These are phyloP conservation scores for Neoaliturus tenellus DNA, from an alignment of 2,888 invertebrate genomes.

Conservation along the genomic window DNA sequence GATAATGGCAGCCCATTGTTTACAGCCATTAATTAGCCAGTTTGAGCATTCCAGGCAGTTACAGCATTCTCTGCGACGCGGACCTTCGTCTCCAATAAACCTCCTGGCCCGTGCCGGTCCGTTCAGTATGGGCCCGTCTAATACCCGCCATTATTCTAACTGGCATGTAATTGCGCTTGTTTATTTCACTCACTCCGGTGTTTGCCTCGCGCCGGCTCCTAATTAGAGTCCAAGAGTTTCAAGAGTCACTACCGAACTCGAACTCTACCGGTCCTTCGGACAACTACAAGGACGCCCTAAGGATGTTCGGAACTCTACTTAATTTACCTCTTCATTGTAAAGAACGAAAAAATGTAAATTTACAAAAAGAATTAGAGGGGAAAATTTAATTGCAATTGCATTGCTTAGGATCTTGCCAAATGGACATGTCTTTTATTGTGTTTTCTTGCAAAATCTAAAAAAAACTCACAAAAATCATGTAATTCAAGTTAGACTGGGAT, in stretches of 20 bases:
- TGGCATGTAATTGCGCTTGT: constrained; percentile 5
- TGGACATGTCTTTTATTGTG: no score
- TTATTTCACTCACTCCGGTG: constrained; percentile 26
- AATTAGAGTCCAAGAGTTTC: background rate
- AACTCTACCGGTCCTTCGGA: no score
- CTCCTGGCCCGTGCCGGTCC: background rate
- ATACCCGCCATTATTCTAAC: constrained; percentile 18
- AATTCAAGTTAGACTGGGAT: no score
- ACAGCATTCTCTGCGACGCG: background rate
- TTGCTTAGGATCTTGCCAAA: no score
- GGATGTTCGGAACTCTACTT: no score
- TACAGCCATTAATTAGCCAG: constrained; percentile 19
- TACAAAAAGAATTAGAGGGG: no score
- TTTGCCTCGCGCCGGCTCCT: background rate
- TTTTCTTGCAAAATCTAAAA: no score
- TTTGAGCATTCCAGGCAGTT: background rate
- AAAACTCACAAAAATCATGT: no score
- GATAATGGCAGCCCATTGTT: background rate
- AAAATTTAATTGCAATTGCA: no score
- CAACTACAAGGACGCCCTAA: no score
- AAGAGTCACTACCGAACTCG: background rate
- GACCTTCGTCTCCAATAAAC: background rate
- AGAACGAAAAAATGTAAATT: no score
- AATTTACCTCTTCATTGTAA: no score
- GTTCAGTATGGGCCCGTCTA: background rate